Percentiles rank a stretch among this genome's conserved stretches.
These are phyloP conservation scores for Leucozona laternaria DNA, from an alignment of 2,888 invertebrate genomes.

Conservation along the genomic window DNA sequence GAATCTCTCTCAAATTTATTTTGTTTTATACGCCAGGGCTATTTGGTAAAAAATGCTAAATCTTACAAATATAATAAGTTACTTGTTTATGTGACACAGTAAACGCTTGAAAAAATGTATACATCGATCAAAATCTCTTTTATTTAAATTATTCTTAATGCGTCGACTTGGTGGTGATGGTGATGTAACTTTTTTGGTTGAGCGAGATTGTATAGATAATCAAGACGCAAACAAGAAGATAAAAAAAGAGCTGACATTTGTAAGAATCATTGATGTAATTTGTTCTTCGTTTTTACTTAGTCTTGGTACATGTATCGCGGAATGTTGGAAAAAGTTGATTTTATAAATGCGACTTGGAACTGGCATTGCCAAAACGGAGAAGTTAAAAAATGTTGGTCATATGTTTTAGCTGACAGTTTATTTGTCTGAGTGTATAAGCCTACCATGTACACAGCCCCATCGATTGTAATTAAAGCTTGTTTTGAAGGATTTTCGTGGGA, in stretches of 20 bases:
- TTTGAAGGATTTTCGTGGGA: no score
- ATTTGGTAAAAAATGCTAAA: slow-evolving; percentile 31
- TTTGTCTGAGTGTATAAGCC: no score
- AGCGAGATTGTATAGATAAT: neutral
- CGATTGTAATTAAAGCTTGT: no score
- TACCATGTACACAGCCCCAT: no score
- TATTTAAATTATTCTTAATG: slow-evolving; percentile 30
- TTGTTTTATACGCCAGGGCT: slow-evolving; percentile 29
- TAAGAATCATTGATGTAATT: slow-evolving; percentile 1
- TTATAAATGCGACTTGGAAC: neutral
- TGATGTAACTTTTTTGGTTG: neutral
- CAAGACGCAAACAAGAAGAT: neutral
- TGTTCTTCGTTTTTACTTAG: neutral
- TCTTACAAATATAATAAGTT: slow-evolving; percentile 37
- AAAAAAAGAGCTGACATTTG: neutral
- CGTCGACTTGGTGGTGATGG: slow-evolving; percentile 7
- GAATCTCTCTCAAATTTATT: slow-evolving; percentile 38
- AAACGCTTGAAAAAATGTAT: slow-evolving; percentile 36
- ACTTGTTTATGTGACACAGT: slow-evolving; percentile 34
- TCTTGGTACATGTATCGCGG: neutral
- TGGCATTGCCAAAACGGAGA: neutral
- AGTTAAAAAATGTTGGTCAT: neutral
- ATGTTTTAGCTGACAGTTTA: neutral
- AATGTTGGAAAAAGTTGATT: neutral
- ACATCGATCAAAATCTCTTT: slow-evolving; percentile 37